phyloP scores from a whole-genome alignment of 2,888 invertebrate species.

The Tipula helvola region DNA sequence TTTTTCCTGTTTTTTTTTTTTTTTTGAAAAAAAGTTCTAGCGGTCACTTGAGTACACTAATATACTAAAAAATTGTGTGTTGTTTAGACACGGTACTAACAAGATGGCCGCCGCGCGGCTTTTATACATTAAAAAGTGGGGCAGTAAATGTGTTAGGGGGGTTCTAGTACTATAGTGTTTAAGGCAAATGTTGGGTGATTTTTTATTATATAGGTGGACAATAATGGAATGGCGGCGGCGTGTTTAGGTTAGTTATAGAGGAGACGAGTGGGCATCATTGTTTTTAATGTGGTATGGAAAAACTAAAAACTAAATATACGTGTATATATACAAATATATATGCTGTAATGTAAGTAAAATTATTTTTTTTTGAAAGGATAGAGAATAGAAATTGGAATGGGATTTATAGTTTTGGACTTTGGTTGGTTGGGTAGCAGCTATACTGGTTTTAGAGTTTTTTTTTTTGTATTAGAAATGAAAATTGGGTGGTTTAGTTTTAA shows the following conservation, averaged over 20 bases:
- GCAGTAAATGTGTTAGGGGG: conserved; percentile 6
- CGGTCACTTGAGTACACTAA: conserved; percentile 18
- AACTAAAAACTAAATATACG: conserved; percentile 6
- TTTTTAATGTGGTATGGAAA: conserved; percentile 7
- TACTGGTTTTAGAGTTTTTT: not conserved
- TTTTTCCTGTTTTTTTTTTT: not conserved
- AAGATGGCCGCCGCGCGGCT: conserved; percentile 18
- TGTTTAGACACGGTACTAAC: conserved; percentile 16
- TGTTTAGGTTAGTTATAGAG: not conserved
- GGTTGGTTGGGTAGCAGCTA: not conserved
- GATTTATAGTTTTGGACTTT: conserved; percentile 9
- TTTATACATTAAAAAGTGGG: not conserved
- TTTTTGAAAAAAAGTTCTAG: not conserved
- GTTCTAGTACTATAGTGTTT: not conserved
- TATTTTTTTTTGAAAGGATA: conserved; percentile 6
- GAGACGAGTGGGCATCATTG: not conserved
- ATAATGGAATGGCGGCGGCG: not conserved
- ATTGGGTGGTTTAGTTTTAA: not conserved
- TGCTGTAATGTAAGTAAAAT: conserved; percentile 9
- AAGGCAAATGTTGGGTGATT: not conserved
- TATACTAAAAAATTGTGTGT: conserved; percentile 16
- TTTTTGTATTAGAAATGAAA: conserved; percentile 6
- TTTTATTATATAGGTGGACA: conserved; percentile 4
- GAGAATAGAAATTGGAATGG: conserved; percentile 4
- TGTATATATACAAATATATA: not conserved